Evolutionary conservation across 1,140 invertebrate genomes (phyloP).

Genomic region (Calliopsis andreniformis): DNA sequence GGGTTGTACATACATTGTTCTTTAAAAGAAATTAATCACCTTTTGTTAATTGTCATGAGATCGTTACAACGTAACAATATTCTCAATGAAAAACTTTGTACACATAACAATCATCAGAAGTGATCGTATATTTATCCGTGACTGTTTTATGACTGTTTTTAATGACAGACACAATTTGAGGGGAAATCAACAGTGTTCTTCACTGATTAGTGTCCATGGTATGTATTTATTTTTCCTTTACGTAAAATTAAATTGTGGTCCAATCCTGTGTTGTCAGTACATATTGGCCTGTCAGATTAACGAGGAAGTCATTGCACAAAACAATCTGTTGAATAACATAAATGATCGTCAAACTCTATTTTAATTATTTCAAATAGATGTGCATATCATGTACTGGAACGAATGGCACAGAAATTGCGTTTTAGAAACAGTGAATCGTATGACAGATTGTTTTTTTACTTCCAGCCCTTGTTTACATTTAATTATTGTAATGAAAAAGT

Average conservation of each 20-base stretch:
- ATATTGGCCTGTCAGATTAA: neutral
- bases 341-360: neutral
- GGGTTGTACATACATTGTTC: neutral
- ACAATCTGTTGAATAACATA: conserved; percentile 8
- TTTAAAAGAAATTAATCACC: neutral
- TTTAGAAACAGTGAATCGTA: neutral
- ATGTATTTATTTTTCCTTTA: conserved; percentile 24
- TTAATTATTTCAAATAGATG: neutral
- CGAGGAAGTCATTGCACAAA: neutral
- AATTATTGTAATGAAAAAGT: neutral
- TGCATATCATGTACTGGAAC: neutral
- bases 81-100: neutral
- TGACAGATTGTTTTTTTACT: neutral
- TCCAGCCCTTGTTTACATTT: neutral
- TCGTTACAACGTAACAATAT: neutral
- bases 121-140: conserved; percentile 27
- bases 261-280: neutral
- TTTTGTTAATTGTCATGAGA: conserved; percentile 40
- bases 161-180: conserved; percentile 43
- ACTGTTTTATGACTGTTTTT: conserved; percentile 7
- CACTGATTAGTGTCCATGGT: conserved; percentile 51
- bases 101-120: conserved; percentile 11
- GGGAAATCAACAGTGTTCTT: conserved; percentile 48
- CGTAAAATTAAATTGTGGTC: no score
- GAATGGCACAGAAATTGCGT: conserved; percentile 21